Conservation (phyloP, 2,113 vertebrate genomes). For the Nettapus auritus region DNA sequence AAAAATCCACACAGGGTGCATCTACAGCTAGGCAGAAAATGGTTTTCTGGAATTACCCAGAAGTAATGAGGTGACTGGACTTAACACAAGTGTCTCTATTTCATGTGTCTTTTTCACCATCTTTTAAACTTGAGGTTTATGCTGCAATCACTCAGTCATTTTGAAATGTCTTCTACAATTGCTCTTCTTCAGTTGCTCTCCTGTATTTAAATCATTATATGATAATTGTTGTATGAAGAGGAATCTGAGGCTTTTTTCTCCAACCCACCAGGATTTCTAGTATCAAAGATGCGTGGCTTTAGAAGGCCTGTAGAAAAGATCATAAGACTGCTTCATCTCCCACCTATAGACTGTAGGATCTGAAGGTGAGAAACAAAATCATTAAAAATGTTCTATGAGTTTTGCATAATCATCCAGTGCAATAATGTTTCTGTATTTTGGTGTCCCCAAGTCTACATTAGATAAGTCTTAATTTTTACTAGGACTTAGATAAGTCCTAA, state of each 20-base stretch:
- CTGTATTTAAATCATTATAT: not conserved
- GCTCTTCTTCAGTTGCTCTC: not conserved
- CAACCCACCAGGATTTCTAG: not conserved
- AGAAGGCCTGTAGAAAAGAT: not conserved
- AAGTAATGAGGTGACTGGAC: not conserved
- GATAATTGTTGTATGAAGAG: not conserved
- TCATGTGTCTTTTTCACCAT: not conserved
- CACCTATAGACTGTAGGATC: not conserved
- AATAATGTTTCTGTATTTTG: not conserved
- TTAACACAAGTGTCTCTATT: not conserved
- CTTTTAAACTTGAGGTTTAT: not conserved
- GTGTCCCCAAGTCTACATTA: not conserved
- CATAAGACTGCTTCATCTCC: not conserved
- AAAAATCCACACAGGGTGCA: not conserved
- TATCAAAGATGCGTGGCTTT: not conserved
- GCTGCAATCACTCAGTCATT: not conserved
- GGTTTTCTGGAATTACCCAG: not conserved
- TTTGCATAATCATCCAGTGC: not conserved
- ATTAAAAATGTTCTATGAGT: not conserved
- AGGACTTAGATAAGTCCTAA: not conserved
- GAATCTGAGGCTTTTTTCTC: not conserved
- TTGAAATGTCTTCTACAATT: not conserved
- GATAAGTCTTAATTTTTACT: not conserved
- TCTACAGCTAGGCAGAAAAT: not conserved
- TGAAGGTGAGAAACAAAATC: not conserved